Percentiles rank a stretch among this genome's conserved stretches.
Conservation (phyloP, 2,797 vertebrate genomes). For the Tolypeutes matacus region DNA sequence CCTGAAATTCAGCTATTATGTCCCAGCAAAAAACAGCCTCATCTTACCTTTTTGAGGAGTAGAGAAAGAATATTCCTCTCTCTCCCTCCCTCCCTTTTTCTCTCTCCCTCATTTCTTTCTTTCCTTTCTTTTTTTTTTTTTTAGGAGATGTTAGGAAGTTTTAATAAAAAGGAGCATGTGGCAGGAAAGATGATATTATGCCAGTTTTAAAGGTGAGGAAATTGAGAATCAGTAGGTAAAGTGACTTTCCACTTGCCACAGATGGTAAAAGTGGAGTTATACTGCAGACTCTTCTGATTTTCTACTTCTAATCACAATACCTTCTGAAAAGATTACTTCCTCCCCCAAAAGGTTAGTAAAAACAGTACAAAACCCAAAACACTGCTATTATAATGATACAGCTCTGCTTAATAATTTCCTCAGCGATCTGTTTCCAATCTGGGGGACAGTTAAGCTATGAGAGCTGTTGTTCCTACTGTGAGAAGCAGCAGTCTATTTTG, state of each 20-base stretch:
- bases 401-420: not conserved
- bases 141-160: constrained; percentile 54
- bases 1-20: constrained; percentile 53
- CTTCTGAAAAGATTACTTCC: not conserved
- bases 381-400: not conserved
- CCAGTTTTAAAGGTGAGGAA: constrained; percentile 19
- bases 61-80: not conserved
- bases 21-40: not conserved
- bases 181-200: not conserved
- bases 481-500: not conserved
- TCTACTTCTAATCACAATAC: not conserved
- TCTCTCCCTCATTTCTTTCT: too few species aligned
- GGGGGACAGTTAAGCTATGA: not conserved
- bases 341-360: not conserved
- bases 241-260: not conserved
- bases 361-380: not conserved
- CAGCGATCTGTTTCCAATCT: constrained; percentile 19
- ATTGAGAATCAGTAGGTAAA: not conserved
- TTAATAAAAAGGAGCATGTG: not conserved
- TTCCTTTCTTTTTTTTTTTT: constrained; percentile 10
- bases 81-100: not conserved
- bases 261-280: not conserved
- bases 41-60: not conserved
- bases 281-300: not conserved
- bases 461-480: not conserved